These are phyloP conservation scores for Symphodus melops DNA, from an alignment of 2,113 vertebrate genomes.

Conservation along the genomic window DNA sequence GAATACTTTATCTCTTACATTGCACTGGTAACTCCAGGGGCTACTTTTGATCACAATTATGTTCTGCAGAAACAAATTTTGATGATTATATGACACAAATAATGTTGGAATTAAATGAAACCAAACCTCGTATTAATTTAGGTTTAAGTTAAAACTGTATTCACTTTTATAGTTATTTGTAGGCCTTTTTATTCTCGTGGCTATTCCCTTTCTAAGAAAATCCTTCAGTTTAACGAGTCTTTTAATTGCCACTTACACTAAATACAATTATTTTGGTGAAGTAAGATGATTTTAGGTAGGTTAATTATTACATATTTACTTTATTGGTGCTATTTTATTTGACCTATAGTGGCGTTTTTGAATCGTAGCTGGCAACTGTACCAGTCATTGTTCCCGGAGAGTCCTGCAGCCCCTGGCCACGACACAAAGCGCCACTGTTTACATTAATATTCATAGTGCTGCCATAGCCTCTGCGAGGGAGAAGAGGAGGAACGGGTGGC, in stretches of 20 bases:
- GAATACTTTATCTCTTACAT: slow-evolving; percentile 4
- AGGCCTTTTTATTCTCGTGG: too few relatives aligned
- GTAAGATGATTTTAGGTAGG: not conserved
- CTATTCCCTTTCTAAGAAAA: too few relatives aligned
- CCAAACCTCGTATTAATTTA: too few relatives aligned
- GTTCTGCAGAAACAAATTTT: not conserved
- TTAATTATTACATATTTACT: not conserved
- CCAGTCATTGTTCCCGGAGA: slow-evolving; percentile 84
- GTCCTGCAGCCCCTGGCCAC: slow-evolving; percentile 82
- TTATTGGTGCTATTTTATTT: slow-evolving; percentile 12
- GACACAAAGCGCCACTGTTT: slow-evolving; percentile 88
- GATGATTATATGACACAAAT: not conserved
- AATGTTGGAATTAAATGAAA: not conserved
- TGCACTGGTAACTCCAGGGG: not conserved
- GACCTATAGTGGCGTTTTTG: slow-evolving; percentile 46
- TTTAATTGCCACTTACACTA: slow-evolving; percentile 2
- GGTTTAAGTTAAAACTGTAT: too few relatives aligned
- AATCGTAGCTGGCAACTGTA: slow-evolving; percentile 75
- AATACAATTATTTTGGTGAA: not conserved
- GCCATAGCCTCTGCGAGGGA: slow-evolving; percentile 82
- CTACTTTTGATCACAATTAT: not conserved
- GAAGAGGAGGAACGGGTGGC: slow-evolving; percentile 88
- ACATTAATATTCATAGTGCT: slow-evolving; percentile 90
- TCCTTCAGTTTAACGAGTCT: not conserved
- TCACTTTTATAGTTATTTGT: too few relatives aligned